Evolutionary conservation across 2,888 invertebrate species (phyloP).

Genomic region (Drosophila pseudotalamancana): DNA sequence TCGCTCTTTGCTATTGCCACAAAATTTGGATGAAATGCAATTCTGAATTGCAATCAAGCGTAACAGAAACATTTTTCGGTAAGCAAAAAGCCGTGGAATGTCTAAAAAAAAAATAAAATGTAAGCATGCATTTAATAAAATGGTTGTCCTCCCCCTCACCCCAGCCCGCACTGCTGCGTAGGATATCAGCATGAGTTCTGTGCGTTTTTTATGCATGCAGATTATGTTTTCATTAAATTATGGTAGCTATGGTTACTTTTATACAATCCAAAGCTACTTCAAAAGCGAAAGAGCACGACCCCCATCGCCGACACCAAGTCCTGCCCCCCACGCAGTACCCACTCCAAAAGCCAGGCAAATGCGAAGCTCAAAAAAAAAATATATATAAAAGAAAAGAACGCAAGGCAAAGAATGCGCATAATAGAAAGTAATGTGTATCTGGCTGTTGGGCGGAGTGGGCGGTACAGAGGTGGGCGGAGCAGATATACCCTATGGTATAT

Average conservation of each 20-base stretch:
- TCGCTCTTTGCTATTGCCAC: too few relatives aligned
- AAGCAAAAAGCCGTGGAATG: slow-evolving; percentile 25
- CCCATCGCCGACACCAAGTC: slow-evolving; percentile 27
- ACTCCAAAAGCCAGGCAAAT: slow-evolving; percentile 44
- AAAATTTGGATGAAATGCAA: slow-evolving; percentile 19
- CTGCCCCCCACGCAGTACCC: slow-evolving; percentile 16
- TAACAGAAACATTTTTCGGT: slow-evolving; percentile 24
- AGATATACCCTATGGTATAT: slow-evolving; percentile 23
- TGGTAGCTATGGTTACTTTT: slow-evolving; percentile 79
- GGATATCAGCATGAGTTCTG: slow-evolving; percentile 28
- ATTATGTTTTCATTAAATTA: slow-evolving; percentile 82
- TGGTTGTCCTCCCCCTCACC: background rate
- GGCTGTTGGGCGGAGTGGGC: background rate
- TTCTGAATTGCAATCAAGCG: slow-evolving; percentile 43
- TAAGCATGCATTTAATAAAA: slow-evolving; percentile 57
- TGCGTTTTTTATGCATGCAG: slow-evolving; percentile 61
- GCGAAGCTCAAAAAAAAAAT: slow-evolving; percentile 7
- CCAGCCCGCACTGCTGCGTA: background rate
- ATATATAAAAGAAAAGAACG: slow-evolving; percentile 31
- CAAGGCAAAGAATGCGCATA: slow-evolving; percentile 63
- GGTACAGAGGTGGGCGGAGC: background rate
- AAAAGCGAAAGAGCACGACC: slow-evolving; percentile 56
- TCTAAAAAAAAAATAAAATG: slow-evolving; percentile 18
- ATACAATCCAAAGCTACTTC: slow-evolving; percentile 76
- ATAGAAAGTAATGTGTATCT: slow-evolving; percentile 62